Conservation (phyloP, 2,888 invertebrate species). For the Lottia gigantea region DNA sequence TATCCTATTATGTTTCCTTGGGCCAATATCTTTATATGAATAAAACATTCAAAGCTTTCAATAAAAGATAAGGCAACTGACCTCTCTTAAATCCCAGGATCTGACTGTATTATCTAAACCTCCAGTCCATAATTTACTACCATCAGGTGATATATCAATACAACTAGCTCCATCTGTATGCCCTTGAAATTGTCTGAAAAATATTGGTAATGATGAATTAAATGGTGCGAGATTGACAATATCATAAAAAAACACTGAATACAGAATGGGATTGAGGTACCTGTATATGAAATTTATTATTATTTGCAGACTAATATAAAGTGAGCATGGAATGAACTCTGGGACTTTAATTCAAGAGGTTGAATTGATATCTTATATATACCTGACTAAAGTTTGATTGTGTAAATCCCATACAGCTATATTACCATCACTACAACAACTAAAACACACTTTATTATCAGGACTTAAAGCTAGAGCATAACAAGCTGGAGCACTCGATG, state of each 20-base stretch:
- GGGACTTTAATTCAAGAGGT: too few relatives aligned
- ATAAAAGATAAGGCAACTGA: conserved; percentile 28
- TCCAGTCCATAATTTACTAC: conserved; percentile 92
- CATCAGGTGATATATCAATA: conserved; percentile 91
- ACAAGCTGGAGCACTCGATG: conserved; percentile 93
- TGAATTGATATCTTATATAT: too few relatives aligned
- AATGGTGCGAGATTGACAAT: too few relatives aligned
- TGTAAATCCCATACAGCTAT: conserved; percentile 97
- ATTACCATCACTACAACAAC: conserved; percentile 96
- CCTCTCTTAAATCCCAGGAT: conserved; percentile 91
- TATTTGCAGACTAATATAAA: too few relatives aligned
- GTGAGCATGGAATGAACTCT: too few relatives aligned
- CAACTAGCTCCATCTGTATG: conserved; percentile 97
- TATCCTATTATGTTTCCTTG: too few relatives aligned
- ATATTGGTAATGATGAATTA: neutral
- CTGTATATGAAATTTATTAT: too few relatives aligned
- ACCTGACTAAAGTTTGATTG: conserved; percentile 87
- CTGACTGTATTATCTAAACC: conserved; percentile 94
- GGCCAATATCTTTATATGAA: too few relatives aligned
- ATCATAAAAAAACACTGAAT: neutral
- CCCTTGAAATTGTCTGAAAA: conserved; percentile 73
- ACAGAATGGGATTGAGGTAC: neutral
- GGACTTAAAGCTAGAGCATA: conserved; percentile 97
- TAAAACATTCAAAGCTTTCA: too few relatives aligned
- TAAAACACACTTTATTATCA: conserved; percentile 96